phyloP scores from a whole-genome alignment of 2,888 invertebrate genomes.

The Lydus trimaculatus region DNA sequence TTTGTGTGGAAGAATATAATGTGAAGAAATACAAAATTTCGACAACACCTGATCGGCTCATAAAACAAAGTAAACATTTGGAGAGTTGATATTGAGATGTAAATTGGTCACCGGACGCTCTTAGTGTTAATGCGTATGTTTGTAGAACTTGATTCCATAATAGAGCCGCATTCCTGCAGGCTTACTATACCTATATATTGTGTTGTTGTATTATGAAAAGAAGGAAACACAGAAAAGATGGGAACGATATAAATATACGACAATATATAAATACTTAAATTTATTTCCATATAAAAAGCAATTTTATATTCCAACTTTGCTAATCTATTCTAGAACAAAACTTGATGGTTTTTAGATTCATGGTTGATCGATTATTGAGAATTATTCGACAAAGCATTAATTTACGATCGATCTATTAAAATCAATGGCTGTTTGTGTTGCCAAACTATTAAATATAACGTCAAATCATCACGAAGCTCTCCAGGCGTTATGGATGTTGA shows the following conservation, averaged over 20 bases:
- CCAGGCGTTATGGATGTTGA: neutral
- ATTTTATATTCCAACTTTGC: neutral
- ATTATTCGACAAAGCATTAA: neutral
- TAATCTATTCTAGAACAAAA: neutral
- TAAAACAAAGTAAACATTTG: slow-evolving; percentile 55
- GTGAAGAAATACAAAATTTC: slow-evolving; percentile 41
- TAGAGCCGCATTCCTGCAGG: slow-evolving; percentile 59
- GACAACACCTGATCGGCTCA: slow-evolving; percentile 47
- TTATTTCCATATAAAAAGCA: neutral
- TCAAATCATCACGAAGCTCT: neutral
- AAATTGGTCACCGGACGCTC: slow-evolving; percentile 57
- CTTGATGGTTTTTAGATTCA: neutral
- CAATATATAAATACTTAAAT: slow-evolving; percentile 7
- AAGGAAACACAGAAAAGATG: slow-evolving; percentile 5
- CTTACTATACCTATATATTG: slow-evolving; percentile 17
- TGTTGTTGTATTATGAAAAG: slow-evolving; percentile 10
- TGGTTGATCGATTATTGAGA: neutral
- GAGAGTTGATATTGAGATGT: slow-evolving; percentile 58
- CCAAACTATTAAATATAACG: slow-evolving; percentile 4
- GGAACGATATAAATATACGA: neutral
- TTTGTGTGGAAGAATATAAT: neutral
- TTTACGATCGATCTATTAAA: neutral
- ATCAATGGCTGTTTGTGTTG: neutral
- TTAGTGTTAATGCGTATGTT: slow-evolving; percentile 60
- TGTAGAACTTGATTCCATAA: slow-evolving; percentile 61